A percentile compares a stretch with the other conserved stretches of the same genome.
phyloP scores from a whole-genome alignment of 2,113 vertebrate genomes.

The Cnemophilus loriae region DNA sequence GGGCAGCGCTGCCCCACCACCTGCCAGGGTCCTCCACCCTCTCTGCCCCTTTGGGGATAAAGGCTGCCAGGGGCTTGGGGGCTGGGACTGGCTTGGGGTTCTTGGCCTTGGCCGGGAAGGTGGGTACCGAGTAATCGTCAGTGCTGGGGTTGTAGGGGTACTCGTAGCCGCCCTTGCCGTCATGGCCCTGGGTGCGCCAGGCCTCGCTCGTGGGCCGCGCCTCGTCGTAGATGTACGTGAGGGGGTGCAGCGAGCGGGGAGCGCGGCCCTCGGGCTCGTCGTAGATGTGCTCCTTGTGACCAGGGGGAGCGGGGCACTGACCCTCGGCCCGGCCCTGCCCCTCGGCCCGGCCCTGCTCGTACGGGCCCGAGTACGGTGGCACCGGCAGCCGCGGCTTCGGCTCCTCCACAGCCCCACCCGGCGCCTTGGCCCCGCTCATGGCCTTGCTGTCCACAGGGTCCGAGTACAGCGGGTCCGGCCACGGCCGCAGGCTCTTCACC shows the following conservation, averaged over 20 bases:
- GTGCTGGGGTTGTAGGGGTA: conserved; percentile 71
- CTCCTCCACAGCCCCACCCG: conserved; percentile 16
- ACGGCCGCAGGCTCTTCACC: conserved; percentile 60
- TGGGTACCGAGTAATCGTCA: conserved; percentile 70
- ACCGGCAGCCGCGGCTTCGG: neutral
- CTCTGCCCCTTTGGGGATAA: conserved; percentile 50
- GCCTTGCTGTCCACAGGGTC: conserved; percentile 85
- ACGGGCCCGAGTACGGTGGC: conserved; percentile 68
- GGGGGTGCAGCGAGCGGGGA: neutral
- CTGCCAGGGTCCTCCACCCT: conserved; percentile 54
- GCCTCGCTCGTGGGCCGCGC: conserved; percentile 69
- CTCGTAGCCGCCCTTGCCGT: conserved; percentile 62
- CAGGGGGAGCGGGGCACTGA: neutral
- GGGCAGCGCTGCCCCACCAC: neutral
- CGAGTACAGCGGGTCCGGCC: conserved; percentile 80
- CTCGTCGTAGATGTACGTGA: conserved; percentile 77
- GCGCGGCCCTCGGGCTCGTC: conserved; percentile 88
- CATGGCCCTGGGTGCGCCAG: conserved; percentile 74
- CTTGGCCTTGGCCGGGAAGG: conserved; percentile 44
- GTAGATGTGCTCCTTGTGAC: conserved; percentile 84
- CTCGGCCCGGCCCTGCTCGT: conserved; percentile 64
- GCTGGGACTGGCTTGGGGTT: conserved; percentile 79
- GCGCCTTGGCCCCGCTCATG: fast-evolving
- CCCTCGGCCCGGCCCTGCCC: neutral
- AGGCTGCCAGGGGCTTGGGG: conserved; percentile 77